Conservation (phyloP, 2,113 vertebrate genomes). For the Brevimyrus niger region DNA sequence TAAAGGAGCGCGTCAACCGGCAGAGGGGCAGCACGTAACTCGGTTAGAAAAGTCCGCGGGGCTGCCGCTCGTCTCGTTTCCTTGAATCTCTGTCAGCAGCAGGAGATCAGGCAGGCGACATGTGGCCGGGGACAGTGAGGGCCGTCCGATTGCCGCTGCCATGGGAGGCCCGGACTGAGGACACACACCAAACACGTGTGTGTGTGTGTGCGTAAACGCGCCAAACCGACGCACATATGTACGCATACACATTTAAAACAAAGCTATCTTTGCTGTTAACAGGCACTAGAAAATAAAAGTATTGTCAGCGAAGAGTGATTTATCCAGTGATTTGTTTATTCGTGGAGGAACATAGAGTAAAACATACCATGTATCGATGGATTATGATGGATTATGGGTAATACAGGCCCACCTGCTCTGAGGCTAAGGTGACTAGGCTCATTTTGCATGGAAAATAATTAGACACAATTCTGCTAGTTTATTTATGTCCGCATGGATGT, state of each 20-base stretch:
- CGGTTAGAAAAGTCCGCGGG: conserved; percentile 56
- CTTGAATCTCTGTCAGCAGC: conserved; percentile 49
- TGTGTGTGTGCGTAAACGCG: background rate
- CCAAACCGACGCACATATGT: background rate
- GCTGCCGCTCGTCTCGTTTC: conserved; percentile 53
- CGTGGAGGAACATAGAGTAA: background rate
- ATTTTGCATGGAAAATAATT: background rate
- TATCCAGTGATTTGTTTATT: background rate
- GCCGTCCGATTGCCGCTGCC: conserved; percentile 18
- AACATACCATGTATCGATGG: background rate
- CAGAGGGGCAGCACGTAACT: conserved; percentile 56
- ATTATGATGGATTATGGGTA: background rate
- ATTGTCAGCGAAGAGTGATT: background rate
- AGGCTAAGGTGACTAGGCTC: background rate
- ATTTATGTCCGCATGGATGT: background rate
- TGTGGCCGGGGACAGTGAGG: conserved; percentile 41
- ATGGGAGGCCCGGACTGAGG: background rate
- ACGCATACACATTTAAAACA: background rate
- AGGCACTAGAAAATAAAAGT: background rate
- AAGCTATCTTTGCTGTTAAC: background rate
- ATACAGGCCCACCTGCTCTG: background rate
- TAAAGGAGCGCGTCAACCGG: conserved; percentile 47
- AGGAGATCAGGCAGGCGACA: conserved; percentile 46
- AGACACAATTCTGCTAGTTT: background rate
- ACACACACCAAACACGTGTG: background rate